Percentiles rank a stretch among this genome's conserved stretches.
Evolutionary conservation across 1,140 invertebrate genomes (phyloP).

Genomic region (Drosophila bipectinata): DNA sequence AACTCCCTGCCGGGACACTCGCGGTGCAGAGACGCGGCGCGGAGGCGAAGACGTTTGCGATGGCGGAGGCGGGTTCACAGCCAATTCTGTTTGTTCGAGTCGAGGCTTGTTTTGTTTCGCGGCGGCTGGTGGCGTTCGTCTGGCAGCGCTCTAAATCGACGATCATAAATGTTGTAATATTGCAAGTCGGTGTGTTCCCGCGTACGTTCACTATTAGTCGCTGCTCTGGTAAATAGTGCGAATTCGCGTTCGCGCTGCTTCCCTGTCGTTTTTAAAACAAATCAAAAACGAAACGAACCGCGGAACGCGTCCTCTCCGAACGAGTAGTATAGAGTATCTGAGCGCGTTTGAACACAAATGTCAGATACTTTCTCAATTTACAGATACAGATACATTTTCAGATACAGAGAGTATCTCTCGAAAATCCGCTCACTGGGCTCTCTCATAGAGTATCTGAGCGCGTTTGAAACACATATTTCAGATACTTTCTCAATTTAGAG

Average conservation of each 20-base stretch:
- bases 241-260: background rate
- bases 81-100: background rate
- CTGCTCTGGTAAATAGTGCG: background rate
- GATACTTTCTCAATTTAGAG: background rate
- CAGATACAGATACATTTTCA: too few relatives aligned
- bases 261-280: background rate
- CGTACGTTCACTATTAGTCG: background rate
- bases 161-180: background rate
- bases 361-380: background rate
- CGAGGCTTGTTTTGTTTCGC: constrained; percentile 18
- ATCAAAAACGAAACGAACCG: constrained; percentile 1
- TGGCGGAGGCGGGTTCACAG: background rate
- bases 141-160: background rate
- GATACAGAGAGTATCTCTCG: background rate
- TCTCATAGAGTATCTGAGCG: background rate
- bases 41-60: background rate
- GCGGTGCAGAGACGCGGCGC: background rate
- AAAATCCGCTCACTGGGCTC: background rate
- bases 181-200: background rate
- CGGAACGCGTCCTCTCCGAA: constrained; percentile 1
- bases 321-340: constrained; percentile 1
- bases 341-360: background rate
- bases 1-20: constrained; percentile 1
- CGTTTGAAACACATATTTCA: background rate
- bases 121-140: background rate